Conservation (phyloP, 2,797 vertebrate species). For the Heterohyrax brucei region DNA sequence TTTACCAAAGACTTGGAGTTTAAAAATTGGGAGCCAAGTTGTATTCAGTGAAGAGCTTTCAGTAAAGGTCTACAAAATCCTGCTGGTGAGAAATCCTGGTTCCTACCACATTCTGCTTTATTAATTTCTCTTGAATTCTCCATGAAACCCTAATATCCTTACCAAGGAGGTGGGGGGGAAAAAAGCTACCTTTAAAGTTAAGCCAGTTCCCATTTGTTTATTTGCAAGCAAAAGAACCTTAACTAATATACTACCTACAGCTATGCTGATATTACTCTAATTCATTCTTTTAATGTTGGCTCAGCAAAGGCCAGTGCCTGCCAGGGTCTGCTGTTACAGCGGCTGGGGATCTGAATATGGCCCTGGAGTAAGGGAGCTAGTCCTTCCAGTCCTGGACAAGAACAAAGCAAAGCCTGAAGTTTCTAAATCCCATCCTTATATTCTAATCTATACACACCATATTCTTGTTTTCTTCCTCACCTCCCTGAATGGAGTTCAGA, state of each 20-base stretch:
- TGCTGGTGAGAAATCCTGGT: constrained; percentile 44
- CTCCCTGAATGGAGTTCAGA: background rate
- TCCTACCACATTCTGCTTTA: constrained; percentile 61
- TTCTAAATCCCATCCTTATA: background rate
- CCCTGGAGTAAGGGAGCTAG: background rate
- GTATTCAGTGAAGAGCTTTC: constrained; percentile 14
- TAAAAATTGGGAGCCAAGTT: constrained; percentile 64
- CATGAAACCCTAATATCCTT: constrained; percentile 5
- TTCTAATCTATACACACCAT: background rate
- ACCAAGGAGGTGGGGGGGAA: background rate
- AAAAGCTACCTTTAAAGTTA: constrained; percentile 56
- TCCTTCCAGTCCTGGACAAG: background rate
- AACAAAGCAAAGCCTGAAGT: constrained; percentile 55
- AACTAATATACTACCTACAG: constrained; percentile 54
- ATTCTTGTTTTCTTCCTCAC: background rate
- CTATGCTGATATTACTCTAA: constrained; percentile 43
- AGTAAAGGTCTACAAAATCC: constrained; percentile 39
- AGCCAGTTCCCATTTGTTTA: constrained; percentile 61
- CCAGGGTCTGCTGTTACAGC: background rate
- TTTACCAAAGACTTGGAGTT: constrained; percentile 27
- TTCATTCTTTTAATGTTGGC: constrained; percentile 68
- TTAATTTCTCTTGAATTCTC: constrained; percentile 76
- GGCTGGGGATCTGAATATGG: background rate
- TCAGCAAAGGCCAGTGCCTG: constrained; percentile 6
- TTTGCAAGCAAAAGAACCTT: constrained; percentile 66